Evolutionary conservation across 1,140 invertebrate genomes (phyloP), one percentile per base, ranked within the genome.

Genomic region (Heliconius himera): DNA sequence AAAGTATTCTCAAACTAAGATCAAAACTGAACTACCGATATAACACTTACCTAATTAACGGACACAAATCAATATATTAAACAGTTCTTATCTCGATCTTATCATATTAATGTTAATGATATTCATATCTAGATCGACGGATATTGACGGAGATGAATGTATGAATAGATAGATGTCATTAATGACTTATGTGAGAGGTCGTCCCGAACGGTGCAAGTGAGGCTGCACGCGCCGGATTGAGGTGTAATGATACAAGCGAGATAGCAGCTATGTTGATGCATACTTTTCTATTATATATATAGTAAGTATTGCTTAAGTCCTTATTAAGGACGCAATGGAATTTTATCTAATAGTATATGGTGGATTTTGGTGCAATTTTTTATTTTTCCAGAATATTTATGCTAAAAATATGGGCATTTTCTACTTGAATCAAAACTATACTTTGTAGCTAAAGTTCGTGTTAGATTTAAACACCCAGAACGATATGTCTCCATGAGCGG

Each of bases 161-260:
- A 26, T 76, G 60, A 13, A 60, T 20, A 49, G 16, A 41, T 74
- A 78, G n/a, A 41, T 78, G 77, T 78, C 41, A 78, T 74, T 78
- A 78, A 78, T 78, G 74, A 78, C 51, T 73, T 41, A 74, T 73
- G 66, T 60, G 66, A 77, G 70, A 2, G 11, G 56, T 26, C 26
- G 26, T 26, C 26, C 26, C 26, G 26, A 26, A 1, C 26, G 26
- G 26, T 26, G 26, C 26, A 1, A 26, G 26, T 1, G 26, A 26
- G 26, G 26, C 26, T 26, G 26, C 26, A 26, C 26, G 26, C 26
- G 26, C 26, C 26, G 26, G 26, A 26, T 26, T 26, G 33, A 6
- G 6, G n/a, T 56, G 22, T 56, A 2, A 56, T 22, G 54, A 56
- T 56, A 26, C 54, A 56, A 8, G 54, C 54, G 6, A 66, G 26